These are phyloP conservation scores for Drosophila elegans DNA, from an alignment of 1,140 invertebrate species.

Conservation along the genomic window DNA sequence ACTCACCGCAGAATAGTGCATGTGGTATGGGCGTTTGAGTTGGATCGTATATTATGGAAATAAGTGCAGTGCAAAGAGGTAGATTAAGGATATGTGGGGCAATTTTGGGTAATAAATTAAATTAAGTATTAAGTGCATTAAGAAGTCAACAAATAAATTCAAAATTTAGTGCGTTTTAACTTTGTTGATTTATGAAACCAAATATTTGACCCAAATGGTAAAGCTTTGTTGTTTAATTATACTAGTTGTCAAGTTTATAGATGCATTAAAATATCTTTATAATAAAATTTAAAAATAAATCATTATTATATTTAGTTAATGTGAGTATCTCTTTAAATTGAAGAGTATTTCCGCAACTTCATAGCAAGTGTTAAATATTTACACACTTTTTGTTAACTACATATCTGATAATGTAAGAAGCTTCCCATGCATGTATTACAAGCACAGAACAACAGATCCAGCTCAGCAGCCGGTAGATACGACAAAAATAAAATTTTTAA, in stretches of 20 bases:
- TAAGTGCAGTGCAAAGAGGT: background rate
- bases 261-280: too few relatives aligned
- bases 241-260: too few relatives aligned
- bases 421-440: conserved; percentile 59
- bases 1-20: background rate
- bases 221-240: too few relatives aligned
- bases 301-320: too few relatives aligned
- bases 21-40: background rate
- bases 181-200: background rate
- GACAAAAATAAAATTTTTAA: conserved; percentile 73
- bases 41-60: conserved; percentile 6
- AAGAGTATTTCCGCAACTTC: conserved; percentile 1
- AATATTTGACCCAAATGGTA: background rate
- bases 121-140: background rate
- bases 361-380: conserved; percentile 10
- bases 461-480: conserved; percentile 14
- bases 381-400: conserved; percentile 36
- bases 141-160: background rate
- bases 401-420: conserved; percentile 73
- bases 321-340: background rate
- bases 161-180: background rate
- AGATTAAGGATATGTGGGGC: background rate
- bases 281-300: too few relatives aligned
- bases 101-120: conserved; percentile 4
- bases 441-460: conserved; percentile 42